Evolutionary conservation across 2,888 invertebrate genomes (phyloP).

Genomic region (Panzeria rudis): DNA sequence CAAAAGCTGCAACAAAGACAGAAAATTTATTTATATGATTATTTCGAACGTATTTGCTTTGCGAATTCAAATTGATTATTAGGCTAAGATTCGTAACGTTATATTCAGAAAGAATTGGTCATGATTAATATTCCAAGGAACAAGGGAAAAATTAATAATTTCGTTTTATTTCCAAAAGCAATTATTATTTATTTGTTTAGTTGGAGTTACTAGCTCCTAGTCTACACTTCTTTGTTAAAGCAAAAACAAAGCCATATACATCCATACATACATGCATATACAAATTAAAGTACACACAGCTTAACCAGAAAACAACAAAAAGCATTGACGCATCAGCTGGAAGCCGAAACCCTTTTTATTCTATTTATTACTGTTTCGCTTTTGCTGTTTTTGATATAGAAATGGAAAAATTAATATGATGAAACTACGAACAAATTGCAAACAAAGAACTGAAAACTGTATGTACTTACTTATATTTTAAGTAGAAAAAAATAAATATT

Average conservation of each 20-base stretch:
- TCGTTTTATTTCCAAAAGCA: slow-evolving; percentile 2
- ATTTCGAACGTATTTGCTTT: too few species aligned
- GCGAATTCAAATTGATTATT: too few species aligned
- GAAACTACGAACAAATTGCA: slow-evolving; percentile 1
- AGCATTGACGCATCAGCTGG: slow-evolving; percentile 60
- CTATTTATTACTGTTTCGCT: background rate
- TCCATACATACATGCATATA: background rate
- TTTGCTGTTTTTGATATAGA: background rate
- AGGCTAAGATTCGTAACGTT: too few species aligned
- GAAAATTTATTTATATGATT: too few species aligned
- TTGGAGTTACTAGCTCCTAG: slow-evolving; percentile 6
- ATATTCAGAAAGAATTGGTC: too few species aligned
- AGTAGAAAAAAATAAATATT: background rate
- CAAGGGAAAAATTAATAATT: slow-evolving; percentile 50
- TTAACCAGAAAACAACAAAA: slow-evolving; percentile 17
- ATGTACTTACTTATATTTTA: background rate
- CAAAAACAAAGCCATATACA: slow-evolving; percentile 17
- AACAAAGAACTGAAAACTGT: slow-evolving; percentile 43
- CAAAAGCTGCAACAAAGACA: background rate
- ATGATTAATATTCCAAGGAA: too few species aligned
- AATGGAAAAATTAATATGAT: background rate
- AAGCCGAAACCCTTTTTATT: slow-evolving; percentile 49
- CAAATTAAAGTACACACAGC: background rate
- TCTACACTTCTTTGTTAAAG: slow-evolving; percentile 34
- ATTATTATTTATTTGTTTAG: slow-evolving; percentile 14